Evolutionary conservation across 2,797 vertebrate species (phyloP), one percentile per base, ranked within the genome.

Genomic region (Myioborus melanocephalus): DNA sequence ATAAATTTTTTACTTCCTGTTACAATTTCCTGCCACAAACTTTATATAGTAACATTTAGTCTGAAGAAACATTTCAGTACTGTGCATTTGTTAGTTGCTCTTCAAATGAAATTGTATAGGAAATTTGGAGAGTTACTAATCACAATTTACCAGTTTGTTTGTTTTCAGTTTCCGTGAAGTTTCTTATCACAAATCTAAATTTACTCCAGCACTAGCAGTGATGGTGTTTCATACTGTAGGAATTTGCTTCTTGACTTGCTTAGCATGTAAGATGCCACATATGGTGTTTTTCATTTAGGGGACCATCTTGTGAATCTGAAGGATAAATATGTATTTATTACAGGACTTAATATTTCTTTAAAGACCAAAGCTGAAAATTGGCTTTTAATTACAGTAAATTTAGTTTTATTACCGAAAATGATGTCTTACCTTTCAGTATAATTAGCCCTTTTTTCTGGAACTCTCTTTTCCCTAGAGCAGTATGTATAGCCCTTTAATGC

Each of bases 301-400:
- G 14, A 70, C 43, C 6, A 12, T 89, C 46, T 77, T 83, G 69
- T 37, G 68, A 85, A 70, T 83, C 37, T 68, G 27, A 71, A 60
- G 44, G 34, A 64, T 90, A 73, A 90, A 93, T 64, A 88, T 32
- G n/a, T 83, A 39, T 90, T 88, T 91, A 70, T 80, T 90, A 73
- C 59, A 57, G 46, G n/a, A 43, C 27, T 71, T 91, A 59, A 57
- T 72, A 64, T 46, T 53, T 71, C 44, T 93, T 87, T 68, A 39
- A 93, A 89, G 53, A 60, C 35, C 27, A 44, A 90, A 91, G 69
- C 66, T 91, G 63, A 94, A 94, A 94, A 94, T 81, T 81, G 15
- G 21, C 69, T 90, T 84, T 69, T 88, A 89, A 86, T 87, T 72
- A 68, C 77, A 72, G 39, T 55, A 72, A 83, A 73, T 53, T 75